Evolutionary conservation across 92 coral and sea anemone species (phyloP).

Genomic region (Palythoa grandis): DNA sequence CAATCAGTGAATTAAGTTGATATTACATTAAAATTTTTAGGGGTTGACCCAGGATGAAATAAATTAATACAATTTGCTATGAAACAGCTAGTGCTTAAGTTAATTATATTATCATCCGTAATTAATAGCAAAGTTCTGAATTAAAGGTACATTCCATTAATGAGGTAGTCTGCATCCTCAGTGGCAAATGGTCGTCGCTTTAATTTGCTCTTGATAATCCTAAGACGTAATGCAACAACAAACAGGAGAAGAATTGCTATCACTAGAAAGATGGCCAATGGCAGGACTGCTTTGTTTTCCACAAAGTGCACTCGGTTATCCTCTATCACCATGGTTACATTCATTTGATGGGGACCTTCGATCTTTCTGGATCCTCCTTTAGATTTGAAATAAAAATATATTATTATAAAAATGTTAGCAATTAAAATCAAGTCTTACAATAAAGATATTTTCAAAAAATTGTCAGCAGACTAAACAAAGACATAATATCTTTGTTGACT

Average conservation of each 20-base stretch:
- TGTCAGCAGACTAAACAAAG: too few species aligned
- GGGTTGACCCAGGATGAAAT: too few species aligned
- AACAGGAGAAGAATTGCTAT: slow-evolving; percentile 83
- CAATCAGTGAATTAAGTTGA: too few species aligned
- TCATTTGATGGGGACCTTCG: slow-evolving; percentile 46
- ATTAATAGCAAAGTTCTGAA: not conserved
- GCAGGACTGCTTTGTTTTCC: slow-evolving; percentile 97
- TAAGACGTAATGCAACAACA: slow-evolving; percentile 84
- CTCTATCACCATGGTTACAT: slow-evolving; percentile 84
- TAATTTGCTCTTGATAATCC: slow-evolving; percentile 82
- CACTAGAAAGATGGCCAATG: slow-evolving; percentile 91
- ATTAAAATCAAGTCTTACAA: too few species aligned
- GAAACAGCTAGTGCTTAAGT: too few species aligned
- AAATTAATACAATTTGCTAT: too few species aligned
- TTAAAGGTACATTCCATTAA: slow-evolving; percentile 98
- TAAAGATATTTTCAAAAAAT: too few species aligned
- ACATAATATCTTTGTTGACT: too few species aligned
- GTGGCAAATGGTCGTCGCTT: slow-evolving; percentile 96
- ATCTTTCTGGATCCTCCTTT: not conserved
- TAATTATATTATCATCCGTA: not conserved
- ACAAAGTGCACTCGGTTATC: slow-evolving; percentile 76
- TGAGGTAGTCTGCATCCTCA: slow-evolving; percentile 97
- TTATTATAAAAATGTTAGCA: too few species aligned
- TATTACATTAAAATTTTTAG: too few species aligned
- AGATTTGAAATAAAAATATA: not conserved